Percentiles rank a stretch among this genome's conserved stretches.
phyloP scores from a whole-genome alignment of 2,113 vertebrate species.

The Oncorhynchus mykiss region DNA sequence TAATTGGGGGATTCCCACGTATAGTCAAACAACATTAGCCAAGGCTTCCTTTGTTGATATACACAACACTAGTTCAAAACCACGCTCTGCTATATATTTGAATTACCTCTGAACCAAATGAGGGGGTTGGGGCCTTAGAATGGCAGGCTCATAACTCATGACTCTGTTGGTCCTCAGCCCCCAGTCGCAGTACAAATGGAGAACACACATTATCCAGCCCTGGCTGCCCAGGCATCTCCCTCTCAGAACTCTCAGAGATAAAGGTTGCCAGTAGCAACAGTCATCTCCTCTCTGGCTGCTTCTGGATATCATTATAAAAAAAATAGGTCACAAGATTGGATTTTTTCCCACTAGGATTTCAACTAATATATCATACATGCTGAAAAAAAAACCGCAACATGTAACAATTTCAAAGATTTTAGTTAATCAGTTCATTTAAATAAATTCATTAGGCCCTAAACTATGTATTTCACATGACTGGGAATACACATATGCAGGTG shows the following conservation, averaged over 20 bases:
- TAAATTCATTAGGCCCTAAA: neutral
- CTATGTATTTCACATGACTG: too few species aligned
- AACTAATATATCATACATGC: neutral
- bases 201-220: slow-evolving; percentile 10
- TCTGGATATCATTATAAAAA: slow-evolving; percentile 1
- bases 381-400: too few species aligned
- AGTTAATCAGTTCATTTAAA: too few species aligned
- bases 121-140: slow-evolving; percentile 18
- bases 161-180: slow-evolving; percentile 9
- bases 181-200: slow-evolving; percentile 26
- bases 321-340: neutral
- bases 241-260: slow-evolving; percentile 11
- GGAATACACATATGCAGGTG: too few species aligned
- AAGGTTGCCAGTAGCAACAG: slow-evolving; percentile 30
- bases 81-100: slow-evolving; percentile 10
- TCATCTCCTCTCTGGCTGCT: neutral
- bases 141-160: slow-evolving; percentile 59
- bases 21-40: neutral
- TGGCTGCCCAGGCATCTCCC: slow-evolving; percentile 16
- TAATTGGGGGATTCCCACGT: neutral
- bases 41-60: neutral
- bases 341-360: neutral
- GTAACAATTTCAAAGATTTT: too few species aligned
- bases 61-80: slow-evolving; percentile 14
- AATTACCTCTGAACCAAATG: slow-evolving; percentile 37